Evolutionary conservation across 2,797 vertebrate genomes (phyloP).

Genomic region (Ataeniobius toweri): DNA sequence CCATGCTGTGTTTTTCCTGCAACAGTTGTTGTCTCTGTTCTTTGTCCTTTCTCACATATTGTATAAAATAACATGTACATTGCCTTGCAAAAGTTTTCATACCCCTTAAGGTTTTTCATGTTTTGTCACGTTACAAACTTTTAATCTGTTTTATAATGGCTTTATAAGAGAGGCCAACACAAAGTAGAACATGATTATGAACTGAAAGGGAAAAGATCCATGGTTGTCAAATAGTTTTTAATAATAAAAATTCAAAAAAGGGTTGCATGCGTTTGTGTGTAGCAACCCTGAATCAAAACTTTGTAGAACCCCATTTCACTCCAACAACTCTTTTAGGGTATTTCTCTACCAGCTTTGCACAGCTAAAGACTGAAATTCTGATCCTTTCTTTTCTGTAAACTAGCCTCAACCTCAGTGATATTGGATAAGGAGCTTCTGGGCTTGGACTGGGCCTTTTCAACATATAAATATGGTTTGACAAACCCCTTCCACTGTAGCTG

Average conservation of each 20-base stretch:
- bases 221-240: background rate
- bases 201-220: background rate
- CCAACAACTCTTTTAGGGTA: background rate
- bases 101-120: background rate
- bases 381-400: background rate
- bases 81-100: background rate
- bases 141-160: background rate
- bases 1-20: constrained; percentile 52
- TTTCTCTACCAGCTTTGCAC: background rate
- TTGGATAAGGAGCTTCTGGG: background rate
- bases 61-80: background rate
- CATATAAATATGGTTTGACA: no score
- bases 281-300: background rate
- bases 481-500: background rate
- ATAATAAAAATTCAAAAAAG: background rate
- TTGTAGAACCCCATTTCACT: background rate
- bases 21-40: constrained; percentile 9
- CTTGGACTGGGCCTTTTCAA: background rate
- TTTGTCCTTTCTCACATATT: background rate
- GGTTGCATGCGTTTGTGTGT: background rate
- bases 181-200: no score
- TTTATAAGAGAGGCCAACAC: background rate
- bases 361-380: background rate
- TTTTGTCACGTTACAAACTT: background rate
- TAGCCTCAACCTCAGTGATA: background rate